These are phyloP conservation scores for Drosophila demipolita DNA, from an alignment of 2,888 invertebrate genomes.

Conservation along the genomic window DNA sequence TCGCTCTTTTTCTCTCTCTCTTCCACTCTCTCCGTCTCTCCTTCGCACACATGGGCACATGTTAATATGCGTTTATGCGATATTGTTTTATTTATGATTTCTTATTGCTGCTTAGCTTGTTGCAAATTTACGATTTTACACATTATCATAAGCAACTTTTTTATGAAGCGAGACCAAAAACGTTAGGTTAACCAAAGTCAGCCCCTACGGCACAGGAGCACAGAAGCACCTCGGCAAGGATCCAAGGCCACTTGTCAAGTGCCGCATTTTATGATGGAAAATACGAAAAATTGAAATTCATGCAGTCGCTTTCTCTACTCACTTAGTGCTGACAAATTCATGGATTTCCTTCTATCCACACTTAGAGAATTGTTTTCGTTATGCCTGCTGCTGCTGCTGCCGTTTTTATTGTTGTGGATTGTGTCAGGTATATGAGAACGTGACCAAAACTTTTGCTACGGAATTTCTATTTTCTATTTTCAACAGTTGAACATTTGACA, in stretches of 20 bases:
- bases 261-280: slow-evolving; percentile 47
- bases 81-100: slow-evolving; percentile 79
- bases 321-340: slow-evolving; percentile 55
- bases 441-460: slow-evolving; percentile 39
- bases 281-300: slow-evolving; percentile 67
- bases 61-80: slow-evolving; percentile 61
- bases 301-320: slow-evolving; percentile 50
- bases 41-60: slow-evolving; percentile 1
- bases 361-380: slow-evolving; percentile 11
- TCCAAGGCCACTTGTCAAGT: slow-evolving; percentile 43
- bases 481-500: slow-evolving; percentile 49
- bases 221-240: not conserved
- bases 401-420: not conserved
- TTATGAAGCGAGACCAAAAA: slow-evolving; percentile 37
- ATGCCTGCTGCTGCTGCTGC: not conserved
- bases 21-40: not conserved
- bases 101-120: slow-evolving; percentile 64
- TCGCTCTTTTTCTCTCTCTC: not conserved
- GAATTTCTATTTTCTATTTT: slow-evolving; percentile 38
- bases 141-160: slow-evolving; percentile 71
- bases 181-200: slow-evolving; percentile 11
- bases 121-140: slow-evolving; percentile 69
- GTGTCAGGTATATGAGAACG: slow-evolving; percentile 30
- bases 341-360: slow-evolving; percentile 31
- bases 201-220: not conserved